Conservation (phyloP, 2,888 invertebrate genomes). For the Aethes cnicana region DNA sequence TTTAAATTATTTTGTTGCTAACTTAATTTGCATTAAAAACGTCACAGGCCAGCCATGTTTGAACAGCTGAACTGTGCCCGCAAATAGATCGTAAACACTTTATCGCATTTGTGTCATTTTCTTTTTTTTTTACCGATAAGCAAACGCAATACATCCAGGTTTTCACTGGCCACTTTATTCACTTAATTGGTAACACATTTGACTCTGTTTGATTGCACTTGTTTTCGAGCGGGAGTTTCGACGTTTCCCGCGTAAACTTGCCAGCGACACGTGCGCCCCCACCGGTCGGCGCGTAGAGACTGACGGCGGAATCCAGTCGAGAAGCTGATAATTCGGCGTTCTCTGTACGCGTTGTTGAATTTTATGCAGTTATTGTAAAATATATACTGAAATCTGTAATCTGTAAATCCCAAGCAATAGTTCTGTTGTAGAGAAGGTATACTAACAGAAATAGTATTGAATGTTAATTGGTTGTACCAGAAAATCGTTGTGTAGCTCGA, state of each 20-base stretch:
- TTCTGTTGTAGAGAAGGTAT: too few species aligned
- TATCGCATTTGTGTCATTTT: slow-evolving; percentile 46
- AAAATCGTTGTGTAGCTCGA: too few species aligned
- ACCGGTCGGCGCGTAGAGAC: slow-evolving; percentile 44
- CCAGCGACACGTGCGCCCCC: slow-evolving; percentile 50
- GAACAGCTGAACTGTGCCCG: slow-evolving; percentile 50
- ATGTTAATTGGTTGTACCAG: too few species aligned
- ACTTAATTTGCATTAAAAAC: slow-evolving; percentile 48
- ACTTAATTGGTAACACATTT: slow-evolving; percentile 26
- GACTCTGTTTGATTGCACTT: slow-evolving; percentile 33
- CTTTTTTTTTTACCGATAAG: slow-evolving; percentile 32
- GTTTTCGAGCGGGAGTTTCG: slow-evolving; percentile 8
- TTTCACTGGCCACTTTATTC: slow-evolving; percentile 25
- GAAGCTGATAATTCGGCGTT: slow-evolving; percentile 22
- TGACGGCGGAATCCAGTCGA: slow-evolving; percentile 48
- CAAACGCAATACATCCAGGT: slow-evolving; percentile 26
- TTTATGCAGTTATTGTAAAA: too few species aligned
- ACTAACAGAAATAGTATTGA: too few species aligned
- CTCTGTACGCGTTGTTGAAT: too few species aligned
- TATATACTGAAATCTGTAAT: too few species aligned
- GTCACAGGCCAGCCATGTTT: slow-evolving; percentile 46
- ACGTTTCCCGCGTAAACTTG: slow-evolving; percentile 60
- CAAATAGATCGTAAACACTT: slow-evolving; percentile 45
- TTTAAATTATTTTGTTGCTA: slow-evolving; percentile 53
- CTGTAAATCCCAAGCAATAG: too few species aligned